A percentile compares a stretch with the other conserved stretches of the same genome.
Conservation (phyloP, 2,888 invertebrate genomes). For the Chaitophorus viminalis region DNA sequence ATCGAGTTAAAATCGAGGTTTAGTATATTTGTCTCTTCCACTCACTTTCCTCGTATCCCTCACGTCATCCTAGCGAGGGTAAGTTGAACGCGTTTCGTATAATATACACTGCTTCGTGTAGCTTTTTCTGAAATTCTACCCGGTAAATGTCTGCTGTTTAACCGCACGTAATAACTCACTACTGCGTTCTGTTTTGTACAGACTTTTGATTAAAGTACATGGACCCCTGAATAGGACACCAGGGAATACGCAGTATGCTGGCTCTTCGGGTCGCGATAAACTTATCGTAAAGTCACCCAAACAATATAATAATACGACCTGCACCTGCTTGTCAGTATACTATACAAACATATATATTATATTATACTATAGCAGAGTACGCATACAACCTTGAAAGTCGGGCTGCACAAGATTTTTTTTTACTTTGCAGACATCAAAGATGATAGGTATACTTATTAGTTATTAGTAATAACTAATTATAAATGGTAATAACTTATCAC, state of each 20-base stretch:
- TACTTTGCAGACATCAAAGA: neutral
- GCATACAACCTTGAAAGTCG: neutral
- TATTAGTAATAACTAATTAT: no score
- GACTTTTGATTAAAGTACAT: constrained; percentile 54
- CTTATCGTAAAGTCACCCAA: constrained; percentile 35
- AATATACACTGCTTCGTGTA: neutral
- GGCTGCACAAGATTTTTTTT: neutral
- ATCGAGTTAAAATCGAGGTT: constrained; percentile 28
- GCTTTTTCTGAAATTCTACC: constrained; percentile 26
- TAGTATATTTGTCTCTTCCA: constrained; percentile 33
- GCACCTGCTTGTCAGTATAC: neutral
- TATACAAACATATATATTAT: neutral
- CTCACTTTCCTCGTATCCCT: constrained; percentile 8
- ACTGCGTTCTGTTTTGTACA: constrained; percentile 38
- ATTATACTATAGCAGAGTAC: neutral
- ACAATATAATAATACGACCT: constrained; percentile 15
- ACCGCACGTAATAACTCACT: constrained; percentile 51
- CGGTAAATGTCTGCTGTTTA: constrained; percentile 25
- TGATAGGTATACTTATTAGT: no score
- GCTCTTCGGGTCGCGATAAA: constrained; percentile 13
- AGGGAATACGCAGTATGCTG: neutral
- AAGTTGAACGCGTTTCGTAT: constrained; percentile 1
- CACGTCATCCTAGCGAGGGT: neutral
- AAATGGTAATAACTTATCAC: no score
- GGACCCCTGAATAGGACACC: constrained; percentile 27